Percentiles rank a stretch among this genome's conserved stretches.
These are phyloP conservation scores for Campoletis sonorensis DNA, from an alignment of 1,140 invertebrate genomes.

Conservation along the genomic window DNA sequence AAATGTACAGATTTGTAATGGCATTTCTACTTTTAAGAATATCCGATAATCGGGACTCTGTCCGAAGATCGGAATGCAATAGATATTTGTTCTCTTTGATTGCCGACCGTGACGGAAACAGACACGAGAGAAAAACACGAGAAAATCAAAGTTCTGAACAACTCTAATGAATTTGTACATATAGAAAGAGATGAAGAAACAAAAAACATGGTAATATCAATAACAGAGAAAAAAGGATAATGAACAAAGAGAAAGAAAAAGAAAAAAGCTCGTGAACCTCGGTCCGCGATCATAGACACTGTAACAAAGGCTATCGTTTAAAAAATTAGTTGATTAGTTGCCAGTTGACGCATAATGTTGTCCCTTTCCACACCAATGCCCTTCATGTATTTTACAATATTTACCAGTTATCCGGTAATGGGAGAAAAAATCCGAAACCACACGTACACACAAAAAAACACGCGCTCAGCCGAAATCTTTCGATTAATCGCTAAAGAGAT, in stretches of 20 bases:
- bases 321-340: conserved; percentile 63
- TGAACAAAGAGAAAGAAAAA: no score
- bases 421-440: conserved; percentile 46
- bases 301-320: conserved; percentile 61
- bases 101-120: conserved; percentile 23
- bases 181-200: conserved; percentile 54
- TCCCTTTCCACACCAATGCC: not conserved
- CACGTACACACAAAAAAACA: no score
- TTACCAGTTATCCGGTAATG: conserved; percentile 57
- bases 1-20: conserved; percentile 47
- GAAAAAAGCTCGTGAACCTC: conserved; percentile 61
- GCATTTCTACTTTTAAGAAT: conserved; percentile 45
- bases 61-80: conserved; percentile 11
- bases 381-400: conserved; percentile 68
- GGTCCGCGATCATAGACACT: conserved; percentile 60
- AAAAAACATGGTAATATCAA: not conserved
- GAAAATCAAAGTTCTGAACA: conserved; percentile 8
- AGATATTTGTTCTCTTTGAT: not conserved
- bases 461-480: conserved; percentile 49
- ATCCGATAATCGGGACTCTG: not conserved
- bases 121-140: not conserved
- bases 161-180: conserved; percentile 42
- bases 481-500: conserved; percentile 61
- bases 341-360: conserved; percentile 66
- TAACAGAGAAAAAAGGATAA: not conserved